Base-by-base conservation (phyloP, 1,140 invertebrate species). In the Glomeris maerens region DNA sequence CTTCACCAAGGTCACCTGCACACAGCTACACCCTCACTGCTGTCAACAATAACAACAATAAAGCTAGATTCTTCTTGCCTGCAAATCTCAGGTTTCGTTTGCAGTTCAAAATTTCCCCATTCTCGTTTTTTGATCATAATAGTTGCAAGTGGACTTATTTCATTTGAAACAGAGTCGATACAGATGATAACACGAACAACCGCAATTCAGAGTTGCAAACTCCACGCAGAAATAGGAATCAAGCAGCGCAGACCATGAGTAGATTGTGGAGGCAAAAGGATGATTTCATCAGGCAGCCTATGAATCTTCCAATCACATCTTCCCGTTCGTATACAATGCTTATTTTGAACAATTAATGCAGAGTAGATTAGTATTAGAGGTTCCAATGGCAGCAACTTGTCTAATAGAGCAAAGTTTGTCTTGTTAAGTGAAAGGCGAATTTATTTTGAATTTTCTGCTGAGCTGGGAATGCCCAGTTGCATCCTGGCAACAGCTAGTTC, bases 51-150 rank as follows among this genome's bases (percentile, higher is more conserved):
- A 20, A 20, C 31, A 21, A 25, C 27, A 31, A 2, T 49, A 10
- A 5, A 45, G 13, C 27, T 22, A 17, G 47, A 27, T 56, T 40
- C 27, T 45, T 27, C 27, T 31, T 40, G 51, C 13, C n/a, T 20
- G 14, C 25, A 31, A 20, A 25, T 17, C 23, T n/a, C 25, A 23
- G 26, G 49, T 39, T 10, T 27, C 28, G 21, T 27, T 25, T 31
- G 20, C 27, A 49, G n/a, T n/a, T n/a, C n/a, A n/a, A 20, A 50
- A 44, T 20, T 23, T 7, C 14, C 20, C 26, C 10, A 4, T 45
- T 28, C 45, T 23, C 4, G 5, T 5, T 41, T 14, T 27, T 21
- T 28, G 22, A 25, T 14, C 14, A 40, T 25, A 14, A 52, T 26
- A 46, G 17, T 26, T 46, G 10, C 10, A 23, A 52, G 27, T 29